phyloP scores from a whole-genome alignment of 2,888 invertebrate species.

The Lissonota sp. region DNA sequence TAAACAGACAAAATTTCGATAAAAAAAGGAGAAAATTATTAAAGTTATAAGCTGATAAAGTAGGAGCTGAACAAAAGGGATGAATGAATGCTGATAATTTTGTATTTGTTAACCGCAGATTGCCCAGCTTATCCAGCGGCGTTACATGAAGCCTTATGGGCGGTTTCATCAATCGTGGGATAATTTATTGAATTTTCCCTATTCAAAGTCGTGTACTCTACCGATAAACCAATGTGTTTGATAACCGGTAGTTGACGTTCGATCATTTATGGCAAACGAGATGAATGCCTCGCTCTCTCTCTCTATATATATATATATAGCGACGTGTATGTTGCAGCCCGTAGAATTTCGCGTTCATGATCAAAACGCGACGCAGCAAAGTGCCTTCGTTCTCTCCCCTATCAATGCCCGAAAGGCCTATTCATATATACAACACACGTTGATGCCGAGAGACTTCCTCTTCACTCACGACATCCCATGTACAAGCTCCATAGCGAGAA shows the following conservation, averaged over 20 bases:
- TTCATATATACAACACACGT: neutral
- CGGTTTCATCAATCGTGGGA: conserved; percentile 27
- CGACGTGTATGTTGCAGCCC: neutral
- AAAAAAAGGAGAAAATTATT: too few relatives aligned
- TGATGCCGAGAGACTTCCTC: conserved; percentile 20
- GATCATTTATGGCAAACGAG: conserved; percentile 30
- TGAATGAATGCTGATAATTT: too few relatives aligned
- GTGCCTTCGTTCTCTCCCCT: conserved; percentile 10
- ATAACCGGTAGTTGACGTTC: conserved; percentile 17
- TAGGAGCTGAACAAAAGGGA: too few relatives aligned
- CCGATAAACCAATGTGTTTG: neutral
- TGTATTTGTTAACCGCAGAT: neutral
- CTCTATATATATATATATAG: neutral
- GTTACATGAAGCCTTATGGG: neutral
- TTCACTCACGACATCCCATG: neutral
- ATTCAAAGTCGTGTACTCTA: conserved; percentile 10
- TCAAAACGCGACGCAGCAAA: conserved; percentile 1
- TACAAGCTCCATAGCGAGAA: neutral
- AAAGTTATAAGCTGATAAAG: too few relatives aligned
- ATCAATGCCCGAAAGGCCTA: conserved; percentile 28
- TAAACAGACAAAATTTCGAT: too few relatives aligned
- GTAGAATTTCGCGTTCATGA: conserved; percentile 17
- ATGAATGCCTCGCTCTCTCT: conserved; percentile 1
- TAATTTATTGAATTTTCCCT: conserved; percentile 25
- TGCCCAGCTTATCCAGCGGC: neutral